These are phyloP conservation scores for Eufriesea mexicana DNA, from an alignment of 1,140 invertebrate species.

Conservation along the genomic window DNA sequence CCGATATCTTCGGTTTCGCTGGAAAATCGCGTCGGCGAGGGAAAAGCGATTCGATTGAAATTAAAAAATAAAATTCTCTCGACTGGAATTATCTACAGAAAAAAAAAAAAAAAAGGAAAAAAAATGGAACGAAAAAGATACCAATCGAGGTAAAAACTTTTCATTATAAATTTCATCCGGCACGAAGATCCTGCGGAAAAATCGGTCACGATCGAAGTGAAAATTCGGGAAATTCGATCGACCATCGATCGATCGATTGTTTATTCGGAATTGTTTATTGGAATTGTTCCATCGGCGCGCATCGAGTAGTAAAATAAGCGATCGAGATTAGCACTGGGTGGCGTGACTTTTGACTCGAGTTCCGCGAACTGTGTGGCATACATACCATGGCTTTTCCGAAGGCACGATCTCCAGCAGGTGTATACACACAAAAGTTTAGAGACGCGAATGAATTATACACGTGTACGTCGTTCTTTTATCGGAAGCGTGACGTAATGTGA, in stretches of 20 bases:
- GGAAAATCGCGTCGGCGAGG: neutral
- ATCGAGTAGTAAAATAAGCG: neutral
- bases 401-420: slow-evolving; percentile 45
- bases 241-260: neutral
- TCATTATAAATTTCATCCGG: neutral
- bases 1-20: neutral
- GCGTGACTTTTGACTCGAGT: slow-evolving; percentile 50
- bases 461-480: slow-evolving; percentile 23
- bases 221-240: neutral
- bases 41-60: neutral
- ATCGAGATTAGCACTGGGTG: neutral
- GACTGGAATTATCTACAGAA: neutral
- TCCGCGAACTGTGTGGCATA: slow-evolving; percentile 32
- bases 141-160: no score
- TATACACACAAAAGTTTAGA: slow-evolving; percentile 31
- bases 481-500: slow-evolving; percentile 11
- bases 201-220: neutral
- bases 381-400: slow-evolving; percentile 54
- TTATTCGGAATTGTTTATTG: no score
- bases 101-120: neutral
- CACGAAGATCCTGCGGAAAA: neutral
- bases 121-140: no score
- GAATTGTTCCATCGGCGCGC: no score
- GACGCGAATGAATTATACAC: slow-evolving; percentile 37
- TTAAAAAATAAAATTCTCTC: neutral